Evolutionary conservation across 2,888 invertebrate genomes (phyloP).

Genomic region (Melieria omissa): DNA sequence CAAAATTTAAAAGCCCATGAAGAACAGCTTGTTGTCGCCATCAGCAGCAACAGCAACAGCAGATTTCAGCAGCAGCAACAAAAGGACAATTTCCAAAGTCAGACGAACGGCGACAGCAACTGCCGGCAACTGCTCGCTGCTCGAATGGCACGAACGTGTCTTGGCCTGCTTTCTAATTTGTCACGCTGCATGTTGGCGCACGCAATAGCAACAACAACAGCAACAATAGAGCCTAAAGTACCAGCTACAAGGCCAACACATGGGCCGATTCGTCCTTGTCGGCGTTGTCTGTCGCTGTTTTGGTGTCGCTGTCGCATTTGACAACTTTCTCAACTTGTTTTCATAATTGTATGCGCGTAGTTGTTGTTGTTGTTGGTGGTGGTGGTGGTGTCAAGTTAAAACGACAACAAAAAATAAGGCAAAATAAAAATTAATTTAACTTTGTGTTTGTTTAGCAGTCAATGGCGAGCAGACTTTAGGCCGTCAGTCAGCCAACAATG

Average conservation of each 20-base stretch:
- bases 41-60: neutral
- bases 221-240: neutral
- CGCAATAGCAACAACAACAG: neutral
- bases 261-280: neutral
- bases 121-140: too few species aligned
- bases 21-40: neutral
- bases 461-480: too few species aligned
- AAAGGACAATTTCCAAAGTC: too few species aligned
- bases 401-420: too few species aligned
- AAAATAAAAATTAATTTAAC: conserved; percentile 29
- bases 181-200: too few species aligned
- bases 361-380: conserved; percentile 9
- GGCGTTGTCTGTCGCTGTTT: neutral
- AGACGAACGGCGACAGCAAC: too few species aligned
- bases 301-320: neutral
- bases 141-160: too few species aligned
- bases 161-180: too few species aligned
- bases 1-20: neutral
- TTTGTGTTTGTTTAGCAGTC: conserved; percentile 11
- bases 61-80: neutral
- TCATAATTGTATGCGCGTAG: conserved; percentile 28
- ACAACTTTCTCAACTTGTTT: conserved; percentile 21
- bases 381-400: too few species aligned
- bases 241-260: conserved; percentile 2
- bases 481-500: too few species aligned